These are phyloP conservation scores for Argyresthia goedartella DNA, from an alignment of 2,888 invertebrate species.

Conservation along the genomic window DNA sequence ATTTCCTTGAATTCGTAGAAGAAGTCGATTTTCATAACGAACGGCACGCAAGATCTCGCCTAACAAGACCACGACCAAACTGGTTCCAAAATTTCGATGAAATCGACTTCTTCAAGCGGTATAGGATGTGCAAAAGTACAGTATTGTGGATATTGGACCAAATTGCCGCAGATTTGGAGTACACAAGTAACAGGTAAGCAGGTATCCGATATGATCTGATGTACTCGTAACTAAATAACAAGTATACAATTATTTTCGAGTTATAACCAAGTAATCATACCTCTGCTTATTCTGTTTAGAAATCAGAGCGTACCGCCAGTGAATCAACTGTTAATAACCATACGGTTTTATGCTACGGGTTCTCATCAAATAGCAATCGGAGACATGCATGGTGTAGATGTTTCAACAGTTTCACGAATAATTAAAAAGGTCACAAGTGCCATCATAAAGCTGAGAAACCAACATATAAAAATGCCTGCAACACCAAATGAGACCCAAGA, in stretches of 20 bases:
- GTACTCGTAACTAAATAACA: no score
- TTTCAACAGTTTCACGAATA: conserved; percentile 10
- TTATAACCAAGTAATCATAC: conserved; percentile 1
- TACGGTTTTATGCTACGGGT: conserved; percentile 12
- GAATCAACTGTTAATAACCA: conserved; percentile 9
- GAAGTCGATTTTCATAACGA: background rate
- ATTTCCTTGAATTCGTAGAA: background rate
- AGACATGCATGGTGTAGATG: conserved; percentile 6
- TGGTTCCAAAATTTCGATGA: conserved; percentile 2
- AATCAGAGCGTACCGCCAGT: conserved; percentile 9
- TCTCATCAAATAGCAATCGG: conserved; percentile 8
- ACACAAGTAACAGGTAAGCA: conserved; percentile 6
- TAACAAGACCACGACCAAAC: background rate
- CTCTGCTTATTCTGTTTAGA: background rate
- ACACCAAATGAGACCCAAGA: conserved; percentile 3
- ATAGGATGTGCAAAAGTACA: no score
- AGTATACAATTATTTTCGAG: background rate
- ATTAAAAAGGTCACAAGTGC: conserved; percentile 10
- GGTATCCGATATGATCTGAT: background rate
- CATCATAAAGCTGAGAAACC: conserved; percentile 1
- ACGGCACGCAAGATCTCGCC: background rate
- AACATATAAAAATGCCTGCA: background rate
- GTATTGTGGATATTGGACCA: no score
- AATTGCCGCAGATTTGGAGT: conserved; percentile 6
- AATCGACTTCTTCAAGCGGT: background rate